phyloP scores from a whole-genome alignment of 2,797 vertebrate genomes.

The Hylomyscus alleni region DNA sequence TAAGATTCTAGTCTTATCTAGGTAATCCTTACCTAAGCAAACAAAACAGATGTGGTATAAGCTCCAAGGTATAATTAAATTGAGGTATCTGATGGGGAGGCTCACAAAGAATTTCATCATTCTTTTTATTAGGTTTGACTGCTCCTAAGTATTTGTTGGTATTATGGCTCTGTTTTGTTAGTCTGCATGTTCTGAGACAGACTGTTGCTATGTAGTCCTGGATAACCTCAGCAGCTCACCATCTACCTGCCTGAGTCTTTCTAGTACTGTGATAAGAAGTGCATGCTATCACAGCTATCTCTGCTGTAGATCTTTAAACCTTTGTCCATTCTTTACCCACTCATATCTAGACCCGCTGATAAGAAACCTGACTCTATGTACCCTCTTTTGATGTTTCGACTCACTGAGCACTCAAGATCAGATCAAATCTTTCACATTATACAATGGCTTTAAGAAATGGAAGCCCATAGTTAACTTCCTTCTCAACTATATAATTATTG shows the following conservation, averaged over 20 bases:
- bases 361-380: neutral
- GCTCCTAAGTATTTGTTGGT: neutral
- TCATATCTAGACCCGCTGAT: conserved; percentile 15
- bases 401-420: conserved; percentile 44
- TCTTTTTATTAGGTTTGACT: neutral
- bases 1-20: neutral
- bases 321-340: neutral
- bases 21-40: neutral
- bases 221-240: neutral
- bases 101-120: conserved; percentile 10
- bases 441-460: conserved; percentile 42
- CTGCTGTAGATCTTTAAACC: neutral
- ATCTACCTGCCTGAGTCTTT: neutral
- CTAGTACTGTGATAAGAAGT: neutral
- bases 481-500: conserved; percentile 39
- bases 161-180: neutral
- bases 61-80: neutral
- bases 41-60: conserved; percentile 35
- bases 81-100: neutral
- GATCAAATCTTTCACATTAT: conserved; percentile 28
- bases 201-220: neutral
- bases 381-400: neutral
- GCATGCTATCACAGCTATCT: neutral
- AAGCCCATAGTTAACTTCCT: neutral
- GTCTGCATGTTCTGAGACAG: neutral